These are phyloP conservation scores for Harpagifer antarcticus DNA, from an alignment of 2,797 vertebrate genomes.

Conservation along the genomic window DNA sequence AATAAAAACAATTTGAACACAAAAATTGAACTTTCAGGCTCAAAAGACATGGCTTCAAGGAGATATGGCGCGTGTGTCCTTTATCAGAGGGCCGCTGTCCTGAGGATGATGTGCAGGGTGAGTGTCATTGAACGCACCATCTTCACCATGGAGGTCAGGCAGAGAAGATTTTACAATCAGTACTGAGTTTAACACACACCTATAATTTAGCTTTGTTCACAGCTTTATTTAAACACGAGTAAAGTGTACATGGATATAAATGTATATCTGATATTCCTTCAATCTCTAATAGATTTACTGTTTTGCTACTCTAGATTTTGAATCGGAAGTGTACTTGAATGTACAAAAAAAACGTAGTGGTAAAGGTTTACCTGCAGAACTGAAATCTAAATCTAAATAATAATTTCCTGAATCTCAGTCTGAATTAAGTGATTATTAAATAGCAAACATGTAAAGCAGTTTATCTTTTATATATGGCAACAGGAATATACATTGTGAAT, in stretches of 20 bases:
- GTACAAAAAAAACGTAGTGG: no score
- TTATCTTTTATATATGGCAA: not conserved
- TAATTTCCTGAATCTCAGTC: not conserved
- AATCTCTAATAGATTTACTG: not conserved
- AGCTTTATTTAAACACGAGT: accelerated
- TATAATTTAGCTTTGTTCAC: not conserved
- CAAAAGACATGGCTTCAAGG: constrained; percentile 64
- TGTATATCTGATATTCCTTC: not conserved
- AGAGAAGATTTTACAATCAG: not conserved
- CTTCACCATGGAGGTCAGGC: constrained; percentile 50
- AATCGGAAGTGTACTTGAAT: not conserved
- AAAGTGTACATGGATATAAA: not conserved
- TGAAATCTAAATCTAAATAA: no score
- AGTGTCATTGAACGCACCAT: constrained; percentile 55
- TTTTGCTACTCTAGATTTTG: not conserved
- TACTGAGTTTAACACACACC: not conserved
- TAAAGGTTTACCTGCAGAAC: not conserved
- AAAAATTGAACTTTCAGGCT: accelerated
- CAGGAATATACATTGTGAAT: not conserved
- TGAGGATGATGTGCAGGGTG: constrained; percentile 69
- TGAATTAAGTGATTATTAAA: not conserved
- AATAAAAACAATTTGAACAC: not conserved
- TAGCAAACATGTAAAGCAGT: no score
- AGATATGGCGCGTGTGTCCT: constrained; percentile 41
- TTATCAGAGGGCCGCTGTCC: constrained; percentile 32